Conservation (phyloP, 2,113 vertebrate genomes). For the Alexandromys fortis region DNA sequence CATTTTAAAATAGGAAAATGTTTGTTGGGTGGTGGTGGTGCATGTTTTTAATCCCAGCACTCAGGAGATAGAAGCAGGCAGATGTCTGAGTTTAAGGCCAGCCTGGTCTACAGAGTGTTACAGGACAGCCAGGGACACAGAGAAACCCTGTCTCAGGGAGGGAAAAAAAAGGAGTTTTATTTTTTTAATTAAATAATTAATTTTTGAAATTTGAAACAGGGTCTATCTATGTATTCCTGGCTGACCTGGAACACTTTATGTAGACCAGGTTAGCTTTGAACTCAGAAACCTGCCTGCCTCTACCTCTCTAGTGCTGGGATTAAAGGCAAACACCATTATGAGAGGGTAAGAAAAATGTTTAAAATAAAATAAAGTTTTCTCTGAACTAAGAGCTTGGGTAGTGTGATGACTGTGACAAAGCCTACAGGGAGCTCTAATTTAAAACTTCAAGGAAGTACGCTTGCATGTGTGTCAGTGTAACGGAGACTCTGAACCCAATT, state of each 20-base stretch:
- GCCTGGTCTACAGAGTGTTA: neutral
- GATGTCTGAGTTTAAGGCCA: neutral
- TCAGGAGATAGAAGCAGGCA: neutral
- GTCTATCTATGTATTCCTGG: neutral
- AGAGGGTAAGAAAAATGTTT: neutral
- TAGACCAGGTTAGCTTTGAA: neutral
- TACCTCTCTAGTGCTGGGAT: neutral
- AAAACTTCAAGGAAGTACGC: constrained; percentile 2
- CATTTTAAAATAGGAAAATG: neutral
- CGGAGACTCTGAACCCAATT: neutral
- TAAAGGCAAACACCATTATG: too few relatives aligned
- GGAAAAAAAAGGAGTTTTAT: too few relatives aligned
- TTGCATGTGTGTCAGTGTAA: neutral
- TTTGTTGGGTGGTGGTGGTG: neutral
- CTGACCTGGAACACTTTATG: neutral
- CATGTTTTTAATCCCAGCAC: neutral
- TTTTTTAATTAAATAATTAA: neutral
- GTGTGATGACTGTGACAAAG: neutral
- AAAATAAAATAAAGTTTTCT: neutral
- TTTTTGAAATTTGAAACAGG: neutral
- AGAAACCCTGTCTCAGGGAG: neutral
- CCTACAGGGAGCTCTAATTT: neutral
- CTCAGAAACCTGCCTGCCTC: neutral
- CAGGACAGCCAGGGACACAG: neutral
- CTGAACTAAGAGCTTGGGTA: neutral